These are phyloP conservation scores for Harmothoe impar DNA, from an alignment of 2,888 invertebrate species.

Conservation along the genomic window DNA sequence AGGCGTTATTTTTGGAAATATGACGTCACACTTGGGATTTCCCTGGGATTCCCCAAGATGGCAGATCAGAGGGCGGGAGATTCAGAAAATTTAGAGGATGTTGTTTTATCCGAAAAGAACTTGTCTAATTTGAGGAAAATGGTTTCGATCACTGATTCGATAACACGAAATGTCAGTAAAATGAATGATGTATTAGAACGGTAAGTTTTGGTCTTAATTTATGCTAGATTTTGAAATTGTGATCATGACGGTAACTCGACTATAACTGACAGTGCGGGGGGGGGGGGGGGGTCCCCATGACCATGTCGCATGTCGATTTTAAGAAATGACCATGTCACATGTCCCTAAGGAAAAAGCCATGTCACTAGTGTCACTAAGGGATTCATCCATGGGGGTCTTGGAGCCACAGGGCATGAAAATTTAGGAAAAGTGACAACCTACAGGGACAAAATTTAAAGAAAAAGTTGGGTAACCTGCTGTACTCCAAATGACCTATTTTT, in stretches of 20 bases:
- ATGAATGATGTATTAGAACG: conserved; percentile 32
- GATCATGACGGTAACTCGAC: too few relatives aligned
- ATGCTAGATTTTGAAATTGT: background rate
- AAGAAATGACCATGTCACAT: too few relatives aligned
- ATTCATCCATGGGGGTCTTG: too few relatives aligned
- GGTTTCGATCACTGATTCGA: conserved; percentile 9
- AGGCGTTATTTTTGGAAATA: background rate
- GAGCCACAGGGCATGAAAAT: too few relatives aligned
- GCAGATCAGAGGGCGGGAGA: background rate
- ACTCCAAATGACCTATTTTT: too few relatives aligned
- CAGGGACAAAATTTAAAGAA: too few relatives aligned
- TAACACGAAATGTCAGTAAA: conserved; percentile 6
- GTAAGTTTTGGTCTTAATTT: background rate
- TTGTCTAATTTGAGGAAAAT: background rate
- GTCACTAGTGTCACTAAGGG: too few relatives aligned
- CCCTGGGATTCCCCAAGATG: conserved; percentile 29
- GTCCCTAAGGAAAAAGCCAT: too few relatives aligned
- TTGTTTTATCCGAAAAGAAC: conserved; percentile 11
- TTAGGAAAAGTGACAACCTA: too few relatives aligned
- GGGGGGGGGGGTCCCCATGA: too few relatives aligned
- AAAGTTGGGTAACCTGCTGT: too few relatives aligned
- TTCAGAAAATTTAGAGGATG: background rate
- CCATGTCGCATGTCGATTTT: too few relatives aligned
- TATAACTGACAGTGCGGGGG: background rate
- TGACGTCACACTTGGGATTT: background rate